A percentile compares a stretch with the other conserved stretches of the same genome.
These are phyloP conservation scores for Galbula dea DNA, from an alignment of 2,113 vertebrate genomes.

Conservation along the genomic window DNA sequence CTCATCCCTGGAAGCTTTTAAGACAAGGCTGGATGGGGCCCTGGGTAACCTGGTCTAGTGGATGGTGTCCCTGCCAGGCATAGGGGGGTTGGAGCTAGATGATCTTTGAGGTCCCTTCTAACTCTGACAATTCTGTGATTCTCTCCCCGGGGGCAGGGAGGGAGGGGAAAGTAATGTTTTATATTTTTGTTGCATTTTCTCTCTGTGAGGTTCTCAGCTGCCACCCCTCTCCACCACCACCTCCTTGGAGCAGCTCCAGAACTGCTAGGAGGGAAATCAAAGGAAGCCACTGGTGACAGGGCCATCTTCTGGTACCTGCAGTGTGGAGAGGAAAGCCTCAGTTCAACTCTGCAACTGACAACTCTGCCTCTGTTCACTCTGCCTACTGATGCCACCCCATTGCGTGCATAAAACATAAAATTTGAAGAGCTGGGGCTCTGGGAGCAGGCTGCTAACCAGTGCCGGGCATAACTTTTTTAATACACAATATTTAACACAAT, in stretches of 20 bases:
- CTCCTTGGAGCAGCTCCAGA: not conserved
- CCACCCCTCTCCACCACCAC: not conserved
- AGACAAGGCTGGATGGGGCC: too few relatives aligned
- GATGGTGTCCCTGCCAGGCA: too few relatives aligned
- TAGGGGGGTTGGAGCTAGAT: too few relatives aligned
- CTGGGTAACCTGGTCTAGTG: too few relatives aligned
- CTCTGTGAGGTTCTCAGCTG: not conserved
- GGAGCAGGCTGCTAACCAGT: not conserved
- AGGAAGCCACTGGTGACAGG: not conserved
- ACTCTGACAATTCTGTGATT: too few relatives aligned
- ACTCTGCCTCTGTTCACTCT: not conserved
- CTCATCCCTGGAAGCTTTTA: too few relatives aligned
- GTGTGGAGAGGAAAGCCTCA: not conserved
- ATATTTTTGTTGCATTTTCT: not conserved
- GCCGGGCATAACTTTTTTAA: not conserved
- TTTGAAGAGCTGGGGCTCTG: not conserved
- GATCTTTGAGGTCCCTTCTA: too few relatives aligned
- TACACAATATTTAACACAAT: not conserved
- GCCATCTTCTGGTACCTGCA: not conserved
- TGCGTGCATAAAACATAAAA: rapidly evolving
- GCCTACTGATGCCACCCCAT: not conserved
- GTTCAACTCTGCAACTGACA: not conserved
- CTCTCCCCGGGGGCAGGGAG: too few relatives aligned
- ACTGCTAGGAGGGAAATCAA: not conserved
- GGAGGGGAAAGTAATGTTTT: not conserved